Conservation (phyloP, 2,888 invertebrate genomes). For the Drosophila pegasa region DNA sequence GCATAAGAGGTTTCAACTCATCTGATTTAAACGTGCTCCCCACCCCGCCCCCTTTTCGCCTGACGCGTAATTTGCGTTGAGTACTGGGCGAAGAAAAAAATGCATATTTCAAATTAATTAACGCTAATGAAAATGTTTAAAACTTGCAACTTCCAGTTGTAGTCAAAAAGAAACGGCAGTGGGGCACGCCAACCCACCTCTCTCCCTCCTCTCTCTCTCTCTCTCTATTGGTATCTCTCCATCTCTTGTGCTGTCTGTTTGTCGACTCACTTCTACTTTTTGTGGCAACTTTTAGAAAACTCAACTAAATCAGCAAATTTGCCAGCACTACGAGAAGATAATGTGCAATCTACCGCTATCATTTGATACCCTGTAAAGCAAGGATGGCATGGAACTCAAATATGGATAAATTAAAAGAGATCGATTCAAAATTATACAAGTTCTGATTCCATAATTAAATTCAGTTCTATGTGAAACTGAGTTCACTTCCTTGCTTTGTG, state of each 20-base stretch:
- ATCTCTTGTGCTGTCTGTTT: constrained; percentile 28
- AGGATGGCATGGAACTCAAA: not conserved
- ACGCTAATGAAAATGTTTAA: constrained; percentile 82
- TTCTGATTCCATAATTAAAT: not conserved
- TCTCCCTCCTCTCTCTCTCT: constrained; percentile 5
- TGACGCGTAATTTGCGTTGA: constrained; percentile 70
- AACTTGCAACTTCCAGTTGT: constrained; percentile 68
- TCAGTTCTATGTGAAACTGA: not conserved
- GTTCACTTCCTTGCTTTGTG: not conserved
- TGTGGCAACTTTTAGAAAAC: constrained; percentile 42
- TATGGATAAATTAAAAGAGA: not conserved
- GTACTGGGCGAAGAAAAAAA: constrained; percentile 46
- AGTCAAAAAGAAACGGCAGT: constrained; percentile 9
- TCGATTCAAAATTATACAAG: not conserved
- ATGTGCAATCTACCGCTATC: not conserved
- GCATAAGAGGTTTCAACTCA: constrained; percentile 68
- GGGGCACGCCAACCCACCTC: constrained; percentile 4
- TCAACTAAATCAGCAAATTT: constrained; percentile 59
- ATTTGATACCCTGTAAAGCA: not conserved
- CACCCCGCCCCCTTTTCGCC: not conserved
- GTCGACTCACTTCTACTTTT: constrained; percentile 36
- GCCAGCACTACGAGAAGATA: constrained; percentile 38
- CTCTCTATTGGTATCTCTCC: constrained; percentile 1
- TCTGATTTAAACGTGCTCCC: constrained; percentile 35
- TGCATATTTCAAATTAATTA: constrained; percentile 82